Evolutionary conservation across 2,113 vertebrate genomes (phyloP).

Genomic region (Halcyon senegalensis): DNA sequence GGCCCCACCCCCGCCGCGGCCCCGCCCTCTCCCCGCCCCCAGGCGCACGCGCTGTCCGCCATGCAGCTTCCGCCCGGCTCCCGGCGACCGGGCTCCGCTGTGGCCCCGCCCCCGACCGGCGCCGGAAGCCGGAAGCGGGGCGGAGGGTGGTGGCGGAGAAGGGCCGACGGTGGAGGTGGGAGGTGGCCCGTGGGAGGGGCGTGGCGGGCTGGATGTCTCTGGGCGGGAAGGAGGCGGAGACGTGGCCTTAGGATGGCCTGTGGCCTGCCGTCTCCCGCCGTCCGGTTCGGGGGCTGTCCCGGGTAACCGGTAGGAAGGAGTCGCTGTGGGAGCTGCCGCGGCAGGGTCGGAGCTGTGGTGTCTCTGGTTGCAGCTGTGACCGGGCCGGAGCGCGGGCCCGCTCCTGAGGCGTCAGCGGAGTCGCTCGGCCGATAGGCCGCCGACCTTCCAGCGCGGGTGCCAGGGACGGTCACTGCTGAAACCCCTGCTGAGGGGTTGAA

Average conservation of each 20-base stretch:
- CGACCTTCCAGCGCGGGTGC: background rate
- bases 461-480: accelerated
- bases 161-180: background rate
- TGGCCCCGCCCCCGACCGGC: background rate
- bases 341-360: background rate
- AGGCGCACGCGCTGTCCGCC: background rate
- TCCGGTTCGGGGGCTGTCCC: background rate
- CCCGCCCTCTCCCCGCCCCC: background rate
- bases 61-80: background rate
- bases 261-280: accelerated
- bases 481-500: too few species aligned
- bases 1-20: background rate
- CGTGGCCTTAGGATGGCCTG: accelerated
- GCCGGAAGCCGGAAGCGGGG: background rate
- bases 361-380: too few species aligned
- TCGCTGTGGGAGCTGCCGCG: accelerated
- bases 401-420: too few species aligned
- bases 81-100: too few species aligned
- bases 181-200: background rate
- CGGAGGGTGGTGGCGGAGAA: background rate
- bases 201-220: background rate
- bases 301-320: background rate
- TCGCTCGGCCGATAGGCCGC: background rate
- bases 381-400: too few species aligned
- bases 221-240: background rate